Evolutionary conservation across 2,797 vertebrate genomes (phyloP), one percentile per base, ranked within the genome.

Genomic region (Hypotaenidia philippensis): DNA sequence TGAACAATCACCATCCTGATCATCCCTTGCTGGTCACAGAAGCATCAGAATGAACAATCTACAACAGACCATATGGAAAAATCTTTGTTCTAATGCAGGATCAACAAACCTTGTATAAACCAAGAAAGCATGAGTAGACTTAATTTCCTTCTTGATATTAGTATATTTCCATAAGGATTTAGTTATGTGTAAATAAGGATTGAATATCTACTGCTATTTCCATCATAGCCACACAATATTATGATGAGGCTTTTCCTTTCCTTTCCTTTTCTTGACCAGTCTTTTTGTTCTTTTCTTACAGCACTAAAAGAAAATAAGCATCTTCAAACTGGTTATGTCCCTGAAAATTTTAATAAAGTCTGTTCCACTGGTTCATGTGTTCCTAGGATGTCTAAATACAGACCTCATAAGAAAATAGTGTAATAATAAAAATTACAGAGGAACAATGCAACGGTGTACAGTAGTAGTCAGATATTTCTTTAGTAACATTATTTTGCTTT

Each of bases 391-490:
- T 27, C 7, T 63, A 32, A 61, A 89, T 31, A n/a, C 13, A 59
- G 18, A 63, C 0, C 0, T 74, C 1, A 32, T 4, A 22, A 9
- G 40, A 78, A 82, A 81, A 75, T 10, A 41, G 4, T 27, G 16
- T 60, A 61, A 29, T 23, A 80, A 34, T 29, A 6, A 65, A 47
- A 76, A 60, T 52, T 2, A 41, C 2, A 44, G n/a, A 80, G 63
- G 8, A 80, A 11, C 3, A 83, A 40, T 0, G 0, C 65, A 75
- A 63, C 5, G 18, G 8, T 16, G 5, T 45, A 70, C 5, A 65
- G 8, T 6, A 49, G 14, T 36, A 53, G 17, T 56, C 20, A 53
- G 53, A 41, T 74, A 2, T 57, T 75, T 92, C 15, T 78, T 61
- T 36, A 34, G 19, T 74, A 18, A 52, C 1, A 52, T 25, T 3